Evolutionary conservation across 1,140 invertebrate species (phyloP).

Genomic region (Drosophila ercepeae): DNA sequence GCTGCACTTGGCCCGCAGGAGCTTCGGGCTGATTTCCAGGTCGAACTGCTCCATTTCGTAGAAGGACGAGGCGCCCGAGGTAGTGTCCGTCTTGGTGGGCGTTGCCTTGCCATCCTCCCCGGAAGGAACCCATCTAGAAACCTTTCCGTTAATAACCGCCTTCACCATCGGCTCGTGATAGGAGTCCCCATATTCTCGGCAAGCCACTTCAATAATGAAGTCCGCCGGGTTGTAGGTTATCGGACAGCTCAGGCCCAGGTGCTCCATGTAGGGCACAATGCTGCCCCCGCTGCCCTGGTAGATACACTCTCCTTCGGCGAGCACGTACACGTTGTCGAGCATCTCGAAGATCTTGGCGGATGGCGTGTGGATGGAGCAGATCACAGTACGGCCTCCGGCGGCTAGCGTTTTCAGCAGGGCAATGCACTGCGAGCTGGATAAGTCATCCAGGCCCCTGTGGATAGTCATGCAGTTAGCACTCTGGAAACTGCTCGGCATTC

Average conservation of each 20-base stretch:
- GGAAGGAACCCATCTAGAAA: constrained; percentile 84
- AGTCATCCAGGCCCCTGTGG: constrained; percentile 88
- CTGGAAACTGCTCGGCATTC: too few relatives aligned
- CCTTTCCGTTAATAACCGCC: constrained; percentile 87
- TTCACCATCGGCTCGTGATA: constrained; percentile 87
- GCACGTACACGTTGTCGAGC: constrained; percentile 91
- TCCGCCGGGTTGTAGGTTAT: constrained; percentile 92
- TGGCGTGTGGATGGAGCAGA: constrained; percentile 96
- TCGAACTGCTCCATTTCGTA: constrained; percentile 79
- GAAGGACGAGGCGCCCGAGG: constrained; percentile 74
- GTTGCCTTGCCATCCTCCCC: constrained; percentile 31
- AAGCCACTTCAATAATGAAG: constrained; percentile 91
- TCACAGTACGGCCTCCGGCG: constrained; percentile 91
- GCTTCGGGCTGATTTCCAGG: constrained; percentile 80
- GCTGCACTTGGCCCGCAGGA: constrained; percentile 85
- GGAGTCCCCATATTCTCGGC: constrained; percentile 88
- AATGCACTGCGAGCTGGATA: constrained; percentile 90
- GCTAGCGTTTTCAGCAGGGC: constrained; percentile 91
- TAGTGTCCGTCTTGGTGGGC: constrained; percentile 72
- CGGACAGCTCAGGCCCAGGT: constrained; percentile 89
- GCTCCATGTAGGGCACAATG: constrained; percentile 88
- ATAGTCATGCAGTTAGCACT: not conserved
- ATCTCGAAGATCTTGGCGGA: constrained; percentile 91
- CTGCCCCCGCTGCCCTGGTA: constrained; percentile 88
- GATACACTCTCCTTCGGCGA: constrained; percentile 89